phyloP scores from a whole-genome alignment of 2,797 vertebrate genomes.

The Taenioides sp. region DNA sequence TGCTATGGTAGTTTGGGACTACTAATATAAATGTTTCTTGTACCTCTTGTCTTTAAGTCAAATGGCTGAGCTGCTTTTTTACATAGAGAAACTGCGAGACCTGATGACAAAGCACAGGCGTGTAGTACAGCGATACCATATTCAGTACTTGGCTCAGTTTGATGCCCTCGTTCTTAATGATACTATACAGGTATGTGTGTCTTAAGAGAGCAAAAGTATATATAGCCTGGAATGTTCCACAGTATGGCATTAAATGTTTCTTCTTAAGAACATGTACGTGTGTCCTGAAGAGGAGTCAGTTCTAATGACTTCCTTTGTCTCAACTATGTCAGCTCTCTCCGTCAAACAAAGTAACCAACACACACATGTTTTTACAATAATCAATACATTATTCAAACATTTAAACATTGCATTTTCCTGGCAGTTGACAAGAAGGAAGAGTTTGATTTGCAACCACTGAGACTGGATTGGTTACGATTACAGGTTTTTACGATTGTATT shows the following conservation, averaged over 20 bases:
- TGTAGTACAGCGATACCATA: conserved; percentile 85
- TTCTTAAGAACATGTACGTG: conserved; percentile 84
- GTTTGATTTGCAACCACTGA: conserved; percentile 85
- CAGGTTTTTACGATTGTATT: conserved; percentile 79
- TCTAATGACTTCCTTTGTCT: conserved; percentile 90
- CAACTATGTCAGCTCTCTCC: conserved; percentile 82
- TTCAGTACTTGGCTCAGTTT: conserved; percentile 89
- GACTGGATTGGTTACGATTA: conserved; percentile 91
- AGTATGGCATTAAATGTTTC: neutral
- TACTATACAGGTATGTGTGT: conserved; percentile 83
- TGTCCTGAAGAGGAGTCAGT: conserved; percentile 95
- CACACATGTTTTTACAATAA: neutral
- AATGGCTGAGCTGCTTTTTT: conserved; percentile 86
- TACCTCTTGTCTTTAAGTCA: conserved; percentile 67
- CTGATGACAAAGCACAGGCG: conserved; percentile 69
- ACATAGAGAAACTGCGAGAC: conserved; percentile 81
- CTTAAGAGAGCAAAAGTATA: neutral
- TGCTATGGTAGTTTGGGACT: neutral
- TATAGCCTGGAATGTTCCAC: neutral
- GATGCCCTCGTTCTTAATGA: conserved; percentile 89
- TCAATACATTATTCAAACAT: neutral
- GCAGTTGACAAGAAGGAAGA: conserved; percentile 83
- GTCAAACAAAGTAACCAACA: conserved; percentile 83
- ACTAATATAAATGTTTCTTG: neutral
- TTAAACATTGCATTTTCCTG: neutral